phyloP scores from a whole-genome alignment of 2,888 invertebrate genomes.

The Cosmorhoe ocellata region DNA sequence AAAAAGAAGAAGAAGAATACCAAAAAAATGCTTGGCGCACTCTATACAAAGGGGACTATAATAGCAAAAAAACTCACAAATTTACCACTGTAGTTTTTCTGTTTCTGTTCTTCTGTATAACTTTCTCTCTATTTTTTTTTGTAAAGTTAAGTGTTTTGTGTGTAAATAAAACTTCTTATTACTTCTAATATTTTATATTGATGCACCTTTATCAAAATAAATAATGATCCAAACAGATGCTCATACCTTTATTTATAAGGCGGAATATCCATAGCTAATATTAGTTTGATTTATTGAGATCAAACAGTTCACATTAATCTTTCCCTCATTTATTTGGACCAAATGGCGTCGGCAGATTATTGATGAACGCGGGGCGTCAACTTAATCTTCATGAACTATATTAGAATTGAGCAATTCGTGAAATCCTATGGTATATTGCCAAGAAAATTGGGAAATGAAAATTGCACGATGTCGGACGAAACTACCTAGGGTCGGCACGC shows the following conservation, averaged over 20 bases:
- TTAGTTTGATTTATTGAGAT: conserved; percentile 42
- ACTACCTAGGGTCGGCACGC: no score
- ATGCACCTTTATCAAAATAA: not conserved
- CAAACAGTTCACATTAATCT: conserved; percentile 48
- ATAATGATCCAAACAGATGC: not conserved
- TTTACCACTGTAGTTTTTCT: no score
- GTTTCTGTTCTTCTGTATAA: no score
- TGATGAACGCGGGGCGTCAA: conserved; percentile 36
- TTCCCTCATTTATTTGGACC: conserved; percentile 45
- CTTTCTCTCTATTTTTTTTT: no score
- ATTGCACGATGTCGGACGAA: no score
- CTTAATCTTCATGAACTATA: conserved; percentile 17
- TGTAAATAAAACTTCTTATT: no score
- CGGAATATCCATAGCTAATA: conserved; percentile 20
- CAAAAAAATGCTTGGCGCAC: no score
- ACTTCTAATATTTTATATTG: no score
- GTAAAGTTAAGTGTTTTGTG: no score
- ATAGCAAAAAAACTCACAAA: no score
- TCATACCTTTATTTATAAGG: conserved; percentile 9
- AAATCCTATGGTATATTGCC: conserved; percentile 1
- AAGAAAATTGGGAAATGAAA: not conserved
- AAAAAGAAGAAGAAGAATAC: no score
- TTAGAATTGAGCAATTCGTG: conserved; percentile 12
- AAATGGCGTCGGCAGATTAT: conserved; percentile 39
- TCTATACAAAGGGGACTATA: no score